Base-by-base conservation (phyloP, 1,140 invertebrate species). In the Acyrthosiphon pisum region DNA sequence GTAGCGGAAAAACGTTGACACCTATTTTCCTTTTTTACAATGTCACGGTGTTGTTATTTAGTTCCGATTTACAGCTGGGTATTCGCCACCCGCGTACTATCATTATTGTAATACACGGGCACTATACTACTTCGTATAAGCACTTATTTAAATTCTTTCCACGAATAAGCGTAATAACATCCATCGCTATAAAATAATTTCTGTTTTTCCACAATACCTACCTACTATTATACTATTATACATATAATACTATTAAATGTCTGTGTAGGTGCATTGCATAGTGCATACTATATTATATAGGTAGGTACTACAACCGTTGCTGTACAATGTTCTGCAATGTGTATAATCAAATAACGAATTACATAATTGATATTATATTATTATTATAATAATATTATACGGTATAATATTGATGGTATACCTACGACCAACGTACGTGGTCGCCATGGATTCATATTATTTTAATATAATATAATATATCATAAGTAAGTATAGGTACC, bases 21-120 rank as follows among this genome's bases (percentile, higher is more conserved):
- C 68, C 68, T 91, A 37, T 91, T 91, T 91, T 83, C 68, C 35
- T 83, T 76, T 87, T 60, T 68, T 44, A 90, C n/a, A 30, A 35
- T 37, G 90, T 81, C 90, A 92, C 90, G 90, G 90, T 83, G 35
- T 53, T 86, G 30, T 35, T 91, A 50, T 81, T 83, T 48, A 41
- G 20, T 91, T 83, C 46, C 68, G 68, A 83, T 91, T 81, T 83
- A 48, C n/a, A 46, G 22, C 44, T 11, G 90, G 20, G 41, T 90
- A 60, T 90, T 60, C 26, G 26, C 37, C 89, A 60, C 48, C 87
- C 30, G 14, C 46, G 46, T 20, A 48, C 23, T n/a, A n/a, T 88
- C 7, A 48, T 6, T n/a, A 46, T n/a, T n/a, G n/a, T 88, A 83
- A 41, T 83, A 41, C 81, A 41, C 22, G 3, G 18, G 68, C 23